A percentile compares a stretch with the other conserved stretches of the same genome.
Conservation (phyloP, 2,888 invertebrate species). For the Erebia palarica region DNA sequence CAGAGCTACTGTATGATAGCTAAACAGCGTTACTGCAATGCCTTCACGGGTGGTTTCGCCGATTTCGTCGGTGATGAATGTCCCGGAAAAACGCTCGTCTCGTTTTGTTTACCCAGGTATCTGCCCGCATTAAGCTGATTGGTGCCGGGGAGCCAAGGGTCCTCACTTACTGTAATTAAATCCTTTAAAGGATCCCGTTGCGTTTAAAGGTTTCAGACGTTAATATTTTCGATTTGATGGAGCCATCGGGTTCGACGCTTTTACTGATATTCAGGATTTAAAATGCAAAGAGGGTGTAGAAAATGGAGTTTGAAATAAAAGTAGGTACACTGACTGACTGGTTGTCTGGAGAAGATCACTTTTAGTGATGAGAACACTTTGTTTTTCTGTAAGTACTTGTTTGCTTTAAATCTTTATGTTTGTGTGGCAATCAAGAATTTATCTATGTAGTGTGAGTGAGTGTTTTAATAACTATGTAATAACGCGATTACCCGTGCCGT, state of each 20-base stretch:
- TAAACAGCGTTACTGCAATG: slow-evolving; percentile 5
- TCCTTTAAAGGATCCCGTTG: slow-evolving; percentile 69
- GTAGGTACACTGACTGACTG: too few species aligned
- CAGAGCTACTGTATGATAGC: background rate
- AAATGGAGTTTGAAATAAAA: slow-evolving; percentile 3
- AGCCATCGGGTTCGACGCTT: background rate
- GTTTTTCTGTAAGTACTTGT: too few species aligned
- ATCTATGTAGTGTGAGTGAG: too few species aligned
- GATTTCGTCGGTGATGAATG: slow-evolving; percentile 55
- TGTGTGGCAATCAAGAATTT: too few species aligned
- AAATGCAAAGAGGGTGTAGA: background rate
- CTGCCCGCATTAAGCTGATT: slow-evolving; percentile 69
- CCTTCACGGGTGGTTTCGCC: slow-evolving; percentile 36
- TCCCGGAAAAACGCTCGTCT: slow-evolving; percentile 50
- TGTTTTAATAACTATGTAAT: too few species aligned
- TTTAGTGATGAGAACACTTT: too few species aligned
- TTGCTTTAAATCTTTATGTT: too few species aligned
- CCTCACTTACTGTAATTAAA: slow-evolving; percentile 76
- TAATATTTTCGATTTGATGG: slow-evolving; percentile 11
- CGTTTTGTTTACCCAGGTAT: slow-evolving; percentile 46
- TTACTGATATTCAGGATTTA: background rate
- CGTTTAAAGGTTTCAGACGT: slow-evolving; percentile 36
- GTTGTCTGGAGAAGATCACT: too few species aligned
- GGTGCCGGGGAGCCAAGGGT: slow-evolving; percentile 54
- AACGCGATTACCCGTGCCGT: too few species aligned